Percentiles rank a stretch among this genome's conserved stretches.
Conservation (phyloP, 2,797 vertebrate genomes). For the Scleropages formosus region DNA sequence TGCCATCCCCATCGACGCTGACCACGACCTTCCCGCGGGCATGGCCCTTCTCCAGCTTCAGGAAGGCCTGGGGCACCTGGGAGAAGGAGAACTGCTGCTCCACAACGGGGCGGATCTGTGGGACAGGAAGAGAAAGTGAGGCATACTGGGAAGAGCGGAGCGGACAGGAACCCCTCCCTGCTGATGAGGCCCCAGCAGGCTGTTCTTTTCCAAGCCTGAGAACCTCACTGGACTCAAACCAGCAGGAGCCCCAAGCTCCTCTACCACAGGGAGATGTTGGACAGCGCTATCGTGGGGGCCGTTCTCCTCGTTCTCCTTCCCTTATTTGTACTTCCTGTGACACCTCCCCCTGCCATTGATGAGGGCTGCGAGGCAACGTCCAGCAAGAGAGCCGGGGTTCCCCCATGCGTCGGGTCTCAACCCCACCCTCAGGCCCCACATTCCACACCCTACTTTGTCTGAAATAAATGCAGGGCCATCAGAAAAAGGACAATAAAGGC, state of each 20-base stretch:
- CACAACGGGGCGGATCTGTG: constrained; percentile 85
- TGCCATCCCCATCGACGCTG: constrained; percentile 51
- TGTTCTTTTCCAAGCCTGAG: too few species aligned
- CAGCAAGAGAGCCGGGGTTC: not conserved
- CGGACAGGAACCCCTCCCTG: not conserved
- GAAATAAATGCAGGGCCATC: not conserved
- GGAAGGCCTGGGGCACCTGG: constrained; percentile 85
- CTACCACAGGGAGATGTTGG: too few species aligned
- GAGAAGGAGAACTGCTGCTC: constrained; percentile 84
- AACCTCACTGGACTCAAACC: too few species aligned
- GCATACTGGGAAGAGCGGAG: not conserved
- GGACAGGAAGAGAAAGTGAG: constrained; percentile 37
- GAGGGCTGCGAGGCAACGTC: not conserved
- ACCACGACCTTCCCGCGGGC: constrained; percentile 93
- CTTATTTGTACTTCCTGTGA: too few species aligned
- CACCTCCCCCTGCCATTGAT: too few species aligned
- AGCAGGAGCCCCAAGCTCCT: too few species aligned
- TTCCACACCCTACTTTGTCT: not conserved
- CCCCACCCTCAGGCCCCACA: not conserved
- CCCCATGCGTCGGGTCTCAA: not conserved
- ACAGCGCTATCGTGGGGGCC: too few species aligned
- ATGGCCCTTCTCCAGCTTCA: constrained; percentile 87
- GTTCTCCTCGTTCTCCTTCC: not conserved
- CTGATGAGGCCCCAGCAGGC: too few species aligned
- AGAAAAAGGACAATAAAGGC: not conserved